A percentile compares a stretch with the other conserved stretches of the same genome.
These are phyloP conservation scores for Temnothorax longispinosus DNA, from an alignment of 1,140 invertebrate genomes.

Conservation along the genomic window DNA sequence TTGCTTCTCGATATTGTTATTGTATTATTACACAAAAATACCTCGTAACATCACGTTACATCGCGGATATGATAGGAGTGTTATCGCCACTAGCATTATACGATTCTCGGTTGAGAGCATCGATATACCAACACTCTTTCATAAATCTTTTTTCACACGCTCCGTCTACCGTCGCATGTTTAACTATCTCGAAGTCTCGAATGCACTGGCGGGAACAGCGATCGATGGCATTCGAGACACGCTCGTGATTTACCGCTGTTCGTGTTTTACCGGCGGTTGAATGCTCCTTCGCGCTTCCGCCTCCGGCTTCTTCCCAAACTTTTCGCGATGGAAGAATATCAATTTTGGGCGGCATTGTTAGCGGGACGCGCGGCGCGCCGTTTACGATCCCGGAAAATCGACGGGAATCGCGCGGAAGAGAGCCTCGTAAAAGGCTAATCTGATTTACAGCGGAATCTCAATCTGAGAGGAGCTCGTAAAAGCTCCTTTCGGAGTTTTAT, in stretches of 20 bases:
- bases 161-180: not conserved
- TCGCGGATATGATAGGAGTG: too few species aligned
- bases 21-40: not conserved
- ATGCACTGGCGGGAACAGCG: not conserved
- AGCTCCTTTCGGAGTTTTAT: constrained; percentile 41
- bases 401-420: constrained; percentile 23
- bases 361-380: not conserved
- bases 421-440: constrained; percentile 51
- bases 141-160: not conserved
- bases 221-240: constrained; percentile 3
- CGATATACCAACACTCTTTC: not conserved
- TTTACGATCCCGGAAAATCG: constrained; percentile 48
- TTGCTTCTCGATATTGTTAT: constrained; percentile 1
- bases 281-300: not conserved
- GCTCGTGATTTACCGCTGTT: constrained; percentile 28
- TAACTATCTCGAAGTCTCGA: not conserved
- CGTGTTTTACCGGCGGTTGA: constrained; percentile 1
- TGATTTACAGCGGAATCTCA: constrained; percentile 47
- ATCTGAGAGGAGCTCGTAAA: constrained; percentile 44
- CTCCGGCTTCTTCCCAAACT: not conserved
- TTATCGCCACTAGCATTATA: not conserved
- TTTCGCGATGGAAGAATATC: constrained; percentile 7
- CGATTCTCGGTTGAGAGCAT: not conserved
- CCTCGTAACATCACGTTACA: not conserved
- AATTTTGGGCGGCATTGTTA: constrained; percentile 38